Percentiles rank a stretch among this genome's conserved stretches.
These are phyloP conservation scores for Enteromius thamalakanensis DNA, from an alignment of 2,797 vertebrate species.

Conservation along the genomic window DNA sequence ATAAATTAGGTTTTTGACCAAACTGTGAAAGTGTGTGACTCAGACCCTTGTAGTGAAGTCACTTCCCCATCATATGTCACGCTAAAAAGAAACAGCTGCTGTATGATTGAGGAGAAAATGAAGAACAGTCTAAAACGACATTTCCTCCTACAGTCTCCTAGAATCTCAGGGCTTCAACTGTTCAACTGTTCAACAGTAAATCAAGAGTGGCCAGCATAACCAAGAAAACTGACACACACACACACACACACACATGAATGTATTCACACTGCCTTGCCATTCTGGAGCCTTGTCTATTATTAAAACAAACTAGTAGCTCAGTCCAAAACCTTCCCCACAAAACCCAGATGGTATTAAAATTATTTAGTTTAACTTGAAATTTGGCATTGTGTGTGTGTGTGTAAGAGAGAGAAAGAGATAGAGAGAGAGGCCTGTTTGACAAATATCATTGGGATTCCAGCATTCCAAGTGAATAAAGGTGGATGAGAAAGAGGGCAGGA, in stretches of 20 bases:
- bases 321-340: background rate
- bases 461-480: slow-evolving; percentile 9
- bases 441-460: slow-evolving; percentile 12
- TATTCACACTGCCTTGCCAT: background rate
- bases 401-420: background rate
- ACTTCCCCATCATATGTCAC: background rate
- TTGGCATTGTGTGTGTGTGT: background rate
- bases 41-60: background rate
- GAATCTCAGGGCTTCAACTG: background rate
- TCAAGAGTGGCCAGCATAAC: background rate
- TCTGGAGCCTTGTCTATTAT: background rate
- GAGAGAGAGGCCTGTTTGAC: background rate
- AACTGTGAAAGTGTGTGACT: background rate
- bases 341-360: background rate
- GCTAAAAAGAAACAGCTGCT: slow-evolving; percentile 2
- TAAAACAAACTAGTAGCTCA: background rate
- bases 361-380: background rate
- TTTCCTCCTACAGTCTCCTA: background rate
- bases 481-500: slow-evolving; percentile 68
- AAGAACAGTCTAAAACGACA: background rate
- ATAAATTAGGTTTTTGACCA: background rate
- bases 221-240: background rate
- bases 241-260: no score
- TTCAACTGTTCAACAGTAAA: background rate
- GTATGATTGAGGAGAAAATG: background rate